Percentiles rank a stretch among this genome's conserved stretches.
Evolutionary conservation across 2,797 vertebrate species (phyloP).

Genomic region (Spinus pinus): DNA sequence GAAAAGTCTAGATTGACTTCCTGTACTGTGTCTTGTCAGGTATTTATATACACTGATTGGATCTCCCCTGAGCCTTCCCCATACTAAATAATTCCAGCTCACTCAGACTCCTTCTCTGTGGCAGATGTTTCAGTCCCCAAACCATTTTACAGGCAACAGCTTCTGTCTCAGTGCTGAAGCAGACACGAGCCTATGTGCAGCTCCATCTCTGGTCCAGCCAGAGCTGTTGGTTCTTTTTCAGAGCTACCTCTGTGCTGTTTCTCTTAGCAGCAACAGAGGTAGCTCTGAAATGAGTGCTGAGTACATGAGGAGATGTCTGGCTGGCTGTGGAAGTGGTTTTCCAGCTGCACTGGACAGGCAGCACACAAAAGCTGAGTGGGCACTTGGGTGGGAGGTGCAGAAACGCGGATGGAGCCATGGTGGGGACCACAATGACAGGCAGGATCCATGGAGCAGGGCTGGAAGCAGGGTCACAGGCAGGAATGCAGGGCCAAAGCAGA

Average conservation of each 20-base stretch:
- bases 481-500: neutral
- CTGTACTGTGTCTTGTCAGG: neutral
- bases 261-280: neutral
- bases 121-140: neutral
- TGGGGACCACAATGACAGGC: accelerated
- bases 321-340: neutral
- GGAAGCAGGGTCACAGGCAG: neutral
- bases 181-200: neutral
- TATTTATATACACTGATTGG: neutral
- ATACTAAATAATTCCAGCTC: neutral
- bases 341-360: accelerated
- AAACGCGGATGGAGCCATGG: accelerated
- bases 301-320: neutral
- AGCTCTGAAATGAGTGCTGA: neutral
- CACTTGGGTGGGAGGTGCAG: accelerated
- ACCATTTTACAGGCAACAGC: neutral
- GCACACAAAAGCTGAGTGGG: accelerated
- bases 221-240: neutral
- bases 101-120: neutral
- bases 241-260: neutral
- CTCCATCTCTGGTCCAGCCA: neutral
- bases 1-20: neutral
- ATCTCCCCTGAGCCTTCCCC: neutral
- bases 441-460: too few species aligned
- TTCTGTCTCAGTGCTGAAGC: neutral